Percentiles rank a stretch among this genome's conserved stretches.
Evolutionary conservation across 2,888 invertebrate species (phyloP).

Genomic region (Mechanitis messenoides): DNA sequence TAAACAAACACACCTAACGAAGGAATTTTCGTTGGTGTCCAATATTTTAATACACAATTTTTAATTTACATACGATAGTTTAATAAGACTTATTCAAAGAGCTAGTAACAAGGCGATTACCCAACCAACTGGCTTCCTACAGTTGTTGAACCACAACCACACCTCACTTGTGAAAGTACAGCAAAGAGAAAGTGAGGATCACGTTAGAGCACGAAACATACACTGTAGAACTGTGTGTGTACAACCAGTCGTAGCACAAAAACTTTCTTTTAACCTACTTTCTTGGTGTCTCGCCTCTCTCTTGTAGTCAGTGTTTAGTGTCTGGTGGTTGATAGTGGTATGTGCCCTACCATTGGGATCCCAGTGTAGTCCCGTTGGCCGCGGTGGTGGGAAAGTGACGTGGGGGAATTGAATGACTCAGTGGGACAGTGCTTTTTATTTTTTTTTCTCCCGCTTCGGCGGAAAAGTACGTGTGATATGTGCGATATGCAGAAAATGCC

Average conservation of each 20-base stretch:
- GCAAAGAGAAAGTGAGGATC: slow-evolving; percentile 73
- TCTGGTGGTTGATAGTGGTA: slow-evolving; percentile 63
- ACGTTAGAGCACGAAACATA: slow-evolving; percentile 53
- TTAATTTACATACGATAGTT: too few relatives aligned
- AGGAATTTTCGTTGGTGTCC: slow-evolving; percentile 10
- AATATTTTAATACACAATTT: background rate
- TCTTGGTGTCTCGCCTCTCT: slow-evolving; percentile 68
- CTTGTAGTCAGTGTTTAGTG: slow-evolving; percentile 60
- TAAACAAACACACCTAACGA: background rate
- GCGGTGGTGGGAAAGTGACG: slow-evolving; percentile 64
- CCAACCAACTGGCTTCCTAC: slow-evolving; percentile 39
- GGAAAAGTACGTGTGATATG: slow-evolving; percentile 48
- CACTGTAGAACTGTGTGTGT: slow-evolving; percentile 47
- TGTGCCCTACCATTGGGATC: slow-evolving; percentile 69
- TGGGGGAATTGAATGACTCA: slow-evolving; percentile 59
- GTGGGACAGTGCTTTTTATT: slow-evolving; percentile 58
- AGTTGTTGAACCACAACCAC: slow-evolving; percentile 66
- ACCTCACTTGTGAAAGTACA: slow-evolving; percentile 73
- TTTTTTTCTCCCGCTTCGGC: slow-evolving; percentile 51
- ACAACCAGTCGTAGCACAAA: slow-evolving; percentile 60
- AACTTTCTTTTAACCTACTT: slow-evolving; percentile 77
- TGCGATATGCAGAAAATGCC: slow-evolving; percentile 74
- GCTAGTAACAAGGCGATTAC: slow-evolving; percentile 28
- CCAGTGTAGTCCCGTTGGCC: slow-evolving; percentile 63
- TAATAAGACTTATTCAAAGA: slow-evolving; percentile 13